A percentile compares a stretch with the other conserved stretches of the same genome.
Conservation (phyloP, 1,140 invertebrate species). For the Lepidostoma basale region DNA sequence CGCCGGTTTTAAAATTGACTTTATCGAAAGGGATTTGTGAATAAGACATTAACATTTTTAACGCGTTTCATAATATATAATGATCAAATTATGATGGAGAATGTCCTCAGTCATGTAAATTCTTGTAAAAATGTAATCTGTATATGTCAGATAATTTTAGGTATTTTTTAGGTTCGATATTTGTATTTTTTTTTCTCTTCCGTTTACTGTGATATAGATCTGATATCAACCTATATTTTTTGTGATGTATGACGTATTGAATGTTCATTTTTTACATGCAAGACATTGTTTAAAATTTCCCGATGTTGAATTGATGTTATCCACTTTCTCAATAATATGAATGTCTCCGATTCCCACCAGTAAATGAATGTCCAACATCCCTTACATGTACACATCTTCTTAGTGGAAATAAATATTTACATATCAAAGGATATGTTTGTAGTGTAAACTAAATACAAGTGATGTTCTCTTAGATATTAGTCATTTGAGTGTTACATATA, state of each 20-base stretch:
- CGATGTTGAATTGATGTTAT: constrained; percentile 29
- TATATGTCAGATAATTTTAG: constrained; percentile 22
- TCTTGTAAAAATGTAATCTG: constrained; percentile 37
- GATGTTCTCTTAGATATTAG: background rate
- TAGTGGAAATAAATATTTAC: background rate
- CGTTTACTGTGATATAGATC: constrained; percentile 46
- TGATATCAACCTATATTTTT: constrained; percentile 38
- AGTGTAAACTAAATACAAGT: background rate
- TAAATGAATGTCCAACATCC: background rate
- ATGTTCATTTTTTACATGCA: constrained; percentile 35
- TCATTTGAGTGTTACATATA: background rate
- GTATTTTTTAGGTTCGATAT: constrained; percentile 36
- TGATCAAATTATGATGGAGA: constrained; percentile 15
- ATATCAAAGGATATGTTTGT: background rate
- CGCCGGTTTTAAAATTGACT: background rate
- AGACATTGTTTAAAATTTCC: constrained; percentile 35
- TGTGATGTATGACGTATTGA: constrained; percentile 21
- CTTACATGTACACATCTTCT: background rate
- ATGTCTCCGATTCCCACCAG: background rate
- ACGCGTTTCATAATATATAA: background rate
- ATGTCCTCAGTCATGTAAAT: constrained; percentile 32
- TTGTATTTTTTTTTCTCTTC: constrained; percentile 41
- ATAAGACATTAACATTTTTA: background rate
- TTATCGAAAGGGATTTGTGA: background rate
- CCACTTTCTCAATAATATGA: constrained; percentile 10